A percentile compares a stretch with the other conserved stretches of the same genome.
Conservation (phyloP, 2,113 vertebrate genomes). For the Phoxinus phoxinus region DNA sequence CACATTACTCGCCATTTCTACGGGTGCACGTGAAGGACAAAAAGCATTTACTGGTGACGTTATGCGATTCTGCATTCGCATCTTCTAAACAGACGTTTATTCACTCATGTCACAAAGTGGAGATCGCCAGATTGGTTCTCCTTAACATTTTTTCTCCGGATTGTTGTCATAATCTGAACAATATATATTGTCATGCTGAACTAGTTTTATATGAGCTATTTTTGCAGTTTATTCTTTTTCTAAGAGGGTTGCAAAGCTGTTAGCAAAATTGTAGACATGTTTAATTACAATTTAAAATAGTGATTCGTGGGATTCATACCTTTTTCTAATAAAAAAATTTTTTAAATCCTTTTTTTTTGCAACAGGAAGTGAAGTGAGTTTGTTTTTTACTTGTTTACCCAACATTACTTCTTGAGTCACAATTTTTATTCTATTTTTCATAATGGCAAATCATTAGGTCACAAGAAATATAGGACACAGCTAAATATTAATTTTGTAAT, state of each 20-base stretch:
- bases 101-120: no score
- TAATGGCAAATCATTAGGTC: background rate
- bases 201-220: no score
- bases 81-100: no score
- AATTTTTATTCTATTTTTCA: no score
- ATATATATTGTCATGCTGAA: no score
- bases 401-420: background rate
- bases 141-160: no score
- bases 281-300: background rate
- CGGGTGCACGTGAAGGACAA: background rate
- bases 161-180: no score
- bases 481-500: background rate
- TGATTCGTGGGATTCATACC: background rate
- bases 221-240: no score
- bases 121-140: no score
- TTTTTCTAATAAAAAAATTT: background rate
- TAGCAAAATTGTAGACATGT: background rate
- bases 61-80: background rate
- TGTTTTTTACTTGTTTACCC: background rate
- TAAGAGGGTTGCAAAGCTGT: no score
- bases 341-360: no score
- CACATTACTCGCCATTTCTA: slow-evolving; percentile 14
- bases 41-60: background rate
- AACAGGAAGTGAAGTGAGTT: background rate
- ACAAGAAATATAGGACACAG: background rate